phyloP scores from a whole-genome alignment of 2,888 invertebrate genomes.

The Hyles lineata region DNA sequence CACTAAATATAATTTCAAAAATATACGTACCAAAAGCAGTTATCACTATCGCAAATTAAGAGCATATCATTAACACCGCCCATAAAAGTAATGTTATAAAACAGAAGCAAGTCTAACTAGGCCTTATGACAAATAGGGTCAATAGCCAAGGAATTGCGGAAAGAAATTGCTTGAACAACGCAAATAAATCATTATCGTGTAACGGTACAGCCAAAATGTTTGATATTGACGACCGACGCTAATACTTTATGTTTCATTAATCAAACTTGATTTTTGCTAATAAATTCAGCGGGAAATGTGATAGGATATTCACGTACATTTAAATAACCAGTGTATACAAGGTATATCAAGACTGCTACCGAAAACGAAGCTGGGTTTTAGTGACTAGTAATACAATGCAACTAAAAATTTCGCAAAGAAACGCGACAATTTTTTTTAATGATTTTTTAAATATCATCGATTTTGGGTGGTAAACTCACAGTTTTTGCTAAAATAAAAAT shows the following conservation, averaged over 20 bases:
- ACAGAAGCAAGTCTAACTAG: not conserved
- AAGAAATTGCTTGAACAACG: not conserved
- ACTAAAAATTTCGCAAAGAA: too few relatives aligned
- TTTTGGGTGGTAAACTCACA: too few relatives aligned
- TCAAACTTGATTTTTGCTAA: conserved; percentile 6
- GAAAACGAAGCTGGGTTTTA: too few relatives aligned
- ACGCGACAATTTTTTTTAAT: too few relatives aligned
- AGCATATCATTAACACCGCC: not conserved
- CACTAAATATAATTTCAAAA: too few relatives aligned
- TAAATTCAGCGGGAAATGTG: not conserved
- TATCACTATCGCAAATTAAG: not conserved
- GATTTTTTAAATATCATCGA: too few relatives aligned
- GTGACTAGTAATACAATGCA: too few relatives aligned
- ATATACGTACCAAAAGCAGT: not conserved
- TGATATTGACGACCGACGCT: not conserved
- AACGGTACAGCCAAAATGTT: conserved; percentile 1
- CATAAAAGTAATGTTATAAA: conserved; percentile 20
- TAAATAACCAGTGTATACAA: too few relatives aligned
- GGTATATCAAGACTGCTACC: too few relatives aligned
- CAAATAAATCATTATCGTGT: conserved; percentile 7
- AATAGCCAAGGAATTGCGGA: conserved; percentile 11
- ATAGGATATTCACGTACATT: too few relatives aligned
- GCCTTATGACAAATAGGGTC: conserved; percentile 14
- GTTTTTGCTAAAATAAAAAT: too few relatives aligned
- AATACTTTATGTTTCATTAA: not conserved